phyloP scores from a whole-genome alignment of 2,113 vertebrate species.

The Orycteropus afer region DNA sequence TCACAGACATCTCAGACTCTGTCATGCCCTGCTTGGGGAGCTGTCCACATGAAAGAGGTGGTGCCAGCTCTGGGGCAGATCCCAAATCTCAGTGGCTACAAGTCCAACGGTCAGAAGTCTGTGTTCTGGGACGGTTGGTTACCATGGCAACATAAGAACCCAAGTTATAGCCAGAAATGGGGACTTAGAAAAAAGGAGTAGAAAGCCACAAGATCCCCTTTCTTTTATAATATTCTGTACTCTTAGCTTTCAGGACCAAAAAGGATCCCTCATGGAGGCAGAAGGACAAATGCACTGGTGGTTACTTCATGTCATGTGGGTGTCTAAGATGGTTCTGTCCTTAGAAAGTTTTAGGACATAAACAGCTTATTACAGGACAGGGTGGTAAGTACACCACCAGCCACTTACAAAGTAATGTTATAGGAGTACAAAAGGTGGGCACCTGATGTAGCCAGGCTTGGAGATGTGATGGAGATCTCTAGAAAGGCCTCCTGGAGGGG shows the following conservation, averaged over 20 bases:
- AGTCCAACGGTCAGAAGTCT: conserved; percentile 44
- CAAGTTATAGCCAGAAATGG: background rate
- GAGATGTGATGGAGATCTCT: background rate
- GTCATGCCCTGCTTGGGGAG: background rate
- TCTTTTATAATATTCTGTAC: background rate
- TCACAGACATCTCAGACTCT: background rate
- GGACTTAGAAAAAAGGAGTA: background rate
- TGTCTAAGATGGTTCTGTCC: background rate
- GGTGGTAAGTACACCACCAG: background rate
- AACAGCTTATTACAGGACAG: background rate
- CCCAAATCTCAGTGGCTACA: background rate
- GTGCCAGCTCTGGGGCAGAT: background rate
- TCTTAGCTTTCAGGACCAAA: background rate
- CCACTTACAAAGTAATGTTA: background rate
- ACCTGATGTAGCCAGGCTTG: background rate
- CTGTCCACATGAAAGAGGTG: background rate
- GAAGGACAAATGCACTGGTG: background rate
- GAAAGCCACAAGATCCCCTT: background rate
- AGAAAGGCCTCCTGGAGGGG: background rate
- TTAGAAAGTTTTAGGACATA: background rate
- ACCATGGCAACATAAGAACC: background rate
- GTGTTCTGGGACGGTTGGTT: conserved; percentile 64
- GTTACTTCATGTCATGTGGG: background rate
- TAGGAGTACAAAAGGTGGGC: background rate
- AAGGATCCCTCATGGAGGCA: background rate